Evolutionary conservation across 2,888 invertebrate species (phyloP).

Genomic region (Sphaeridia pumilis): DNA sequence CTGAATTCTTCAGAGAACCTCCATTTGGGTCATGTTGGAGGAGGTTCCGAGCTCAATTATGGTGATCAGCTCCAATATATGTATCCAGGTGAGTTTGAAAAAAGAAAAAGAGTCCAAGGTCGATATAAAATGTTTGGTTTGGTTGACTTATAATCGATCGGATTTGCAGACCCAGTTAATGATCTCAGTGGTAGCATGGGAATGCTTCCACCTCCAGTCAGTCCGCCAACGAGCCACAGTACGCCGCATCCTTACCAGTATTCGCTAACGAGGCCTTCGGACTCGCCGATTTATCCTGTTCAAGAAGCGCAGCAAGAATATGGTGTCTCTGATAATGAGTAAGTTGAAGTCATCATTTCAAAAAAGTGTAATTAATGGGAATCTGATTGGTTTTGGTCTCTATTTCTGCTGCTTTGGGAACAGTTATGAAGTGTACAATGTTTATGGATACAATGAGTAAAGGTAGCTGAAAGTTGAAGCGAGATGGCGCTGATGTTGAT

Average conservation of each 20-base stretch:
- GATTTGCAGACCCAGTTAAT: constrained; percentile 29
- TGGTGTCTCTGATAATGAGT: constrained; percentile 22
- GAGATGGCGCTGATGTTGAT: no score
- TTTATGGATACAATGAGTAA: constrained; percentile 15
- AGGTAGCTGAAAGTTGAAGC: no score
- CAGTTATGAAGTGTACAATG: constrained; percentile 15
- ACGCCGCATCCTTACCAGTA: constrained; percentile 18
- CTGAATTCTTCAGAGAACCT: constrained; percentile 33
- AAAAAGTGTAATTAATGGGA: no score
- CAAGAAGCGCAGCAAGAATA: constrained; percentile 27
- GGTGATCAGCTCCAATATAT: constrained; percentile 28
- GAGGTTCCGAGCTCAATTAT: constrained; percentile 22
- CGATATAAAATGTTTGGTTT: background rate
- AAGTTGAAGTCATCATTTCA: no score
- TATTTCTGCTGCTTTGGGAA: no score
- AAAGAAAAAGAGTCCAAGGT: background rate
- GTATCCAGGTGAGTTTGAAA: constrained; percentile 25
- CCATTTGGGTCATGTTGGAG: constrained; percentile 22
- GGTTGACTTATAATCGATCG: background rate
- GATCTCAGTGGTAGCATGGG: constrained; percentile 31
- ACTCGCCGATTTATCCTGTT: constrained; percentile 29
- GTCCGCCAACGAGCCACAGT: constrained; percentile 18
- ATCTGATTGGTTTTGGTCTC: no score
- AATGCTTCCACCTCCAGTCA: constrained; percentile 17
- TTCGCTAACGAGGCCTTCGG: constrained; percentile 12